Percentiles rank a stretch among this genome's conserved stretches.
Conservation (phyloP, 2,113 vertebrate genomes). For the Notarius lentiginosus region DNA sequence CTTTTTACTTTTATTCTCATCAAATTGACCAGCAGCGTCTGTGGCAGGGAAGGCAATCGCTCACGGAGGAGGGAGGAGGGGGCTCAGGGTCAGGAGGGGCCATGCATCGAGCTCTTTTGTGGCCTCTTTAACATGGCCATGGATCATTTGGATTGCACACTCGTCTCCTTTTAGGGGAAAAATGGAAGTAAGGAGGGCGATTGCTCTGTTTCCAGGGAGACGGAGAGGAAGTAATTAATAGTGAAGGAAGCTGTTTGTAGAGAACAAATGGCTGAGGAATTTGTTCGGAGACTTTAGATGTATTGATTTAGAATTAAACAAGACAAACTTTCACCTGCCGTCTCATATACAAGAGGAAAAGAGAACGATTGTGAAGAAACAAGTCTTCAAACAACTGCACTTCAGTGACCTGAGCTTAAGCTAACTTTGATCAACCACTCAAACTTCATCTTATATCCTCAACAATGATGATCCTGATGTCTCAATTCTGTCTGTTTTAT, state of each 20-base stretch:
- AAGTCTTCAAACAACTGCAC: background rate
- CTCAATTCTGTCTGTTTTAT: background rate
- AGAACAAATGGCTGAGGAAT: conserved; percentile 21
- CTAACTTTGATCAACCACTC: background rate
- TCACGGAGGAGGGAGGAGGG: background rate
- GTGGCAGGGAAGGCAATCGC: conserved; percentile 28
- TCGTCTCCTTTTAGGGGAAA: conserved; percentile 16
- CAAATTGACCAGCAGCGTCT: conserved; percentile 32
- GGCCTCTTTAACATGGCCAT: conserved; percentile 39
- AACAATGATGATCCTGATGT: background rate
- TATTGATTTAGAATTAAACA: conserved; percentile 28
- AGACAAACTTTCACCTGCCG: background rate
- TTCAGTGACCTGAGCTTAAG: background rate
- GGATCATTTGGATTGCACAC: conserved; percentile 41
- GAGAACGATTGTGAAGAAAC: background rate
- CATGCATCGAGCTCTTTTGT: conserved; percentile 34
- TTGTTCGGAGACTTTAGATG: conserved; percentile 11
- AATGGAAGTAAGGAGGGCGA: conserved; percentile 6
- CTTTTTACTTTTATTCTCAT: conserved; percentile 21
- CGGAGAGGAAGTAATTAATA: conserved; percentile 40
- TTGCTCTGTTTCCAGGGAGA: conserved; percentile 39
- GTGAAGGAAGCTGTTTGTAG: conserved; percentile 6
- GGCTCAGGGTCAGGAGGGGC: conserved; percentile 21
- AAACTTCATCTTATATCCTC: background rate
- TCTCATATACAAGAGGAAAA: background rate